Evolutionary conservation across 2,113 vertebrate species (phyloP), one percentile per base, ranked within the genome.

Genomic region (Setophaga kirtlandii): DNA sequence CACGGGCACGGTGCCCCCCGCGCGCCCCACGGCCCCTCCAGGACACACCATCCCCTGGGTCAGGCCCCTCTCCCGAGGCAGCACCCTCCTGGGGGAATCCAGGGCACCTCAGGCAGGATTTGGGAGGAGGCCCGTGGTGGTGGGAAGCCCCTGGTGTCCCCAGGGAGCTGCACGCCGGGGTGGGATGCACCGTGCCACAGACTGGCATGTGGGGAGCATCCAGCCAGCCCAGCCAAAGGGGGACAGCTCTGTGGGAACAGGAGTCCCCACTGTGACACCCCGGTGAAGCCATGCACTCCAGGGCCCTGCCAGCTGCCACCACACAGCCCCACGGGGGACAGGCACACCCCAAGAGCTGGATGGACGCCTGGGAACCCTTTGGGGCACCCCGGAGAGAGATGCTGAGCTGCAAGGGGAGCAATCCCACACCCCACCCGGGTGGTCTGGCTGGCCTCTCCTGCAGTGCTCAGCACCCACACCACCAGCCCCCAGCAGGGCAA

Each of bases 171-270:
- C 76, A 5, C 0, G 3, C 18, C n/a, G 0, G 60, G 62, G 47
- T 24, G 80, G 63, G 87, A 67, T 22, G 55, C 1, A 2, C 68
- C 3, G 58, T 24, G 76, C 42, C 5, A 2, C 6, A 5, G 81
- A 12, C 4, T 1, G 50, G 63, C 58, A 35, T 0, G 41, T 0
- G 3, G n/a, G 76, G 19, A 80, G 49, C 1, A 8, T 6, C 42
- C 3, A 1, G 64, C 31, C 42, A 63, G 59, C 41, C 50, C 69
- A 12, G 62, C 35, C 53, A 20, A 35, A 53, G 42, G 41, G 41
- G 55, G 7, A 35, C 68, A 39, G 77, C 1, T 1, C 44, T 3
- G 6, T 0, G 9, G 56, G 58, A 33, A 41, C 0, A 4, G 10
- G 83, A 33, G 14, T 44, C 27, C 73, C 65, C 35, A 28, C 6